Evolutionary conservation across 2,888 invertebrate species (phyloP).

Genomic region (Stenolophus ochropezus): DNA sequence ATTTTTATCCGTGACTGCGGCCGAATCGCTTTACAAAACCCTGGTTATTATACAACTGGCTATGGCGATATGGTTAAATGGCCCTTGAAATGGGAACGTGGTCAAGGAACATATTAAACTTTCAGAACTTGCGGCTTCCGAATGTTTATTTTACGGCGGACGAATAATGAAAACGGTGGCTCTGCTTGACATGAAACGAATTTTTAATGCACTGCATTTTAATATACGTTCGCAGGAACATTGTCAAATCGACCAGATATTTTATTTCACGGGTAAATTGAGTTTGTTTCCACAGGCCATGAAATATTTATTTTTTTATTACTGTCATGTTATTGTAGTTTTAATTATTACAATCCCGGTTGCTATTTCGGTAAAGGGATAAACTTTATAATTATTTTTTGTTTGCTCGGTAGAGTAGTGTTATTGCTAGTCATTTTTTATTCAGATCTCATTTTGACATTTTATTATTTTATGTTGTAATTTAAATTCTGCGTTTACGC

Average conservation of each 20-base stretch:
- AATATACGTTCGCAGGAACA: slow-evolving; percentile 26
- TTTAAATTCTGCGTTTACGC: slow-evolving; percentile 7
- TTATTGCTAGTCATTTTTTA: slow-evolving; percentile 20
- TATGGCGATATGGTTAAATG: slow-evolving; percentile 50
- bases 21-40: slow-evolving; percentile 43
- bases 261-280: slow-evolving; percentile 40
- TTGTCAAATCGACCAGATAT: slow-evolving; percentile 40
- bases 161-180: slow-evolving; percentile 38
- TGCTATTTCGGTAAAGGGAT: slow-evolving; percentile 26
- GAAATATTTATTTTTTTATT: slow-evolving; percentile 55
- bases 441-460: slow-evolving; percentile 1
- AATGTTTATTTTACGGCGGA: slow-evolving; percentile 43
- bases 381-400: slow-evolving; percentile 31
- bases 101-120: slow-evolving; percentile 55
- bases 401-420: background rate
- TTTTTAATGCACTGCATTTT: slow-evolving; percentile 41
- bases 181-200: slow-evolving; percentile 30
- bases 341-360: slow-evolving; percentile 47
- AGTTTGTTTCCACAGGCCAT: slow-evolving; percentile 13
- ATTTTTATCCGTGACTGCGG: slow-evolving; percentile 39
- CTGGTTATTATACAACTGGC: slow-evolving; percentile 51
- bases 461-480: slow-evolving; percentile 22
- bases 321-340: slow-evolving; percentile 51
- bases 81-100: slow-evolving; percentile 52
- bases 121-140: slow-evolving; percentile 19